Conservation (phyloP, 2,888 invertebrate genomes). For the Cotesia congregata region DNA sequence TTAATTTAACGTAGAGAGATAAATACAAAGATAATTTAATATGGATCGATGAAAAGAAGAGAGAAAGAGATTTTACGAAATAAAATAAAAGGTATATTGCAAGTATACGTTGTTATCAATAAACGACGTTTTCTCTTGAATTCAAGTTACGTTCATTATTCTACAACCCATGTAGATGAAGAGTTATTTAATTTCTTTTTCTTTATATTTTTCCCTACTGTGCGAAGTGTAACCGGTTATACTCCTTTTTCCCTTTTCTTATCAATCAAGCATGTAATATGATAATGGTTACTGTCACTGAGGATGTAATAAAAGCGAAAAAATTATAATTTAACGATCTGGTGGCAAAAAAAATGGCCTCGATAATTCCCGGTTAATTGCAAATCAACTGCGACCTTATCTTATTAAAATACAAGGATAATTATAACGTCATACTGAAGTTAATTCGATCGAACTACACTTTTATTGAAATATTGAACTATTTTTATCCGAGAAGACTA, state of each 20-base stretch:
- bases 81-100: too few relatives aligned
- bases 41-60: too few relatives aligned
- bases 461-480: slow-evolving; percentile 3
- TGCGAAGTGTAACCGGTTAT: neutral
- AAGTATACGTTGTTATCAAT: neutral
- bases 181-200: neutral
- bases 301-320: slow-evolving; percentile 27
- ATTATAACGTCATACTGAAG: slow-evolving; percentile 27
- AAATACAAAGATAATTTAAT: too few relatives aligned
- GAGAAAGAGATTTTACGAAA: too few relatives aligned
- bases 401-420: slow-evolving; percentile 33
- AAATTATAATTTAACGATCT: slow-evolving; percentile 3
- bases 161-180: neutral
- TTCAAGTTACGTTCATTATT: neutral
- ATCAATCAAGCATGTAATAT: slow-evolving; percentile 47
- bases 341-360: slow-evolving; percentile 28
- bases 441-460: slow-evolving; percentile 15
- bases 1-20: too few relatives aligned
- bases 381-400: slow-evolving; percentile 33
- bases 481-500: neutral
- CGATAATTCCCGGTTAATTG: slow-evolving; percentile 35
- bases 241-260: slow-evolving; percentile 23
- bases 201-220: neutral
- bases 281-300: slow-evolving; percentile 42
- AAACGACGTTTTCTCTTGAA: neutral